phyloP scores from a whole-genome alignment of 2,113 vertebrate genomes.

The Coryphaenoides rupestris region DNA sequence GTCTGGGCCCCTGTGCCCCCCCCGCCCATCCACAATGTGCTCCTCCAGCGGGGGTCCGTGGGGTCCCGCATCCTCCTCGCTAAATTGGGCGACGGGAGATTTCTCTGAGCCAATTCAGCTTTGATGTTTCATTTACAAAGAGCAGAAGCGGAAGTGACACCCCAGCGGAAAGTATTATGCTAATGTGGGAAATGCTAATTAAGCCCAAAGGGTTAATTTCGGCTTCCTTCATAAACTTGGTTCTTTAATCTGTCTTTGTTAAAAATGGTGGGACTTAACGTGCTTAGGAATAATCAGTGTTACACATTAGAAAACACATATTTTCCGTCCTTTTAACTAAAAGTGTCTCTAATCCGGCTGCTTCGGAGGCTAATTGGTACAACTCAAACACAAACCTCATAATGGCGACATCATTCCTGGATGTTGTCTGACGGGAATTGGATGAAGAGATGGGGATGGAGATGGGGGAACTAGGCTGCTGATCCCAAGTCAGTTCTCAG shows the following conservation, averaged over 20 bases:
- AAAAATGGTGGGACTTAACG: conserved; percentile 41
- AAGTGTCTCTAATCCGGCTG: conserved; percentile 60
- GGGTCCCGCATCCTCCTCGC: conserved; percentile 45
- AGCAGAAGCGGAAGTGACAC: conserved; percentile 52
- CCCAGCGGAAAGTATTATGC: conserved; percentile 64
- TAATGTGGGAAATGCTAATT: conserved; percentile 73
- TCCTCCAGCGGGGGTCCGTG: conserved; percentile 41
- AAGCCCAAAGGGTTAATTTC: conserved; percentile 70
- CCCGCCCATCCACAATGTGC: conserved; percentile 17
- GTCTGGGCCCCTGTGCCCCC: conserved; percentile 35
- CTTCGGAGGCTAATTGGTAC: conserved; percentile 62
- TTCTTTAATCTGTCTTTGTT: conserved; percentile 57
- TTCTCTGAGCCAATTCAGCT: conserved; percentile 53
- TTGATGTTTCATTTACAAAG: conserved; percentile 63
- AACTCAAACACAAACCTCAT: conserved; percentile 5
- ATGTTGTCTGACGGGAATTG: too few relatives aligned
- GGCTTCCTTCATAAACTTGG: conserved; percentile 45
- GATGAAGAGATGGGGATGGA: too few relatives aligned
- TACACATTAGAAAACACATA: conserved; percentile 36
- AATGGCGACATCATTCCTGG: too few relatives aligned
- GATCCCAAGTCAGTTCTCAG: too few relatives aligned
- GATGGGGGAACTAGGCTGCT: too few relatives aligned
- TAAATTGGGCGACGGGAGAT: conserved; percentile 59
- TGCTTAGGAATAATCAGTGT: conserved; percentile 52
- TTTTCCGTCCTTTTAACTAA: conserved; percentile 49